These are phyloP conservation scores for Ptilonorhynchus violaceus DNA, from an alignment of 2,113 vertebrate species.

Conservation along the genomic window DNA sequence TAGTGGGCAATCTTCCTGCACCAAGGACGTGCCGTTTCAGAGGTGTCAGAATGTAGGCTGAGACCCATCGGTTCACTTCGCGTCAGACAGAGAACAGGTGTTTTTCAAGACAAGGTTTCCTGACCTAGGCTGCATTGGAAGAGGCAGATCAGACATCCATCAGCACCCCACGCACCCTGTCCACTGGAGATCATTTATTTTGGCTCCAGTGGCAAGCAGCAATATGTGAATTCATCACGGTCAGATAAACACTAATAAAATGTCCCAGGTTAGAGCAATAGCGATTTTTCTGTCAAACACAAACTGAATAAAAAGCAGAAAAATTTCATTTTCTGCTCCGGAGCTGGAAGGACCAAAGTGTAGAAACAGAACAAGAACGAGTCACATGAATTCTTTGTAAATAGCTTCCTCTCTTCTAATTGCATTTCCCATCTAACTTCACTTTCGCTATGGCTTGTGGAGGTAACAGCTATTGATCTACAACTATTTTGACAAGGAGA, in stretches of 20 bases:
- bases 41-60: background rate
- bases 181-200: background rate
- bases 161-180: background rate
- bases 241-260: constrained; percentile 40
- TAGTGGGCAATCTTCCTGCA: background rate
- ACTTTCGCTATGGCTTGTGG: background rate
- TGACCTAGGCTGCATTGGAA: background rate
- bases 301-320: background rate
- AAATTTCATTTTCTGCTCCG: constrained; percentile 12
- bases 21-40: background rate
- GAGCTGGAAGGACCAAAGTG: background rate
- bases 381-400: background rate
- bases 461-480: constrained; percentile 59
- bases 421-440: constrained; percentile 22
- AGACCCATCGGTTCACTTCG: background rate
- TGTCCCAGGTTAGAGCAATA: background rate
- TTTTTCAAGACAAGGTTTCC: background rate
- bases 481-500: constrained; percentile 24
- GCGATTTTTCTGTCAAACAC: constrained; percentile 14
- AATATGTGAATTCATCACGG: background rate
- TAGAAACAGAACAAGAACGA: background rate
- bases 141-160: background rate
- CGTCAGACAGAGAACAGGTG: background rate
- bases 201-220: background rate
- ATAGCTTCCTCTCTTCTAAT: constrained; percentile 32